Evolutionary conservation across 23 tunicate genomes (phyloP), one percentile per base, ranked within the genome.

Genomic region (Corella eumyota): DNA sequence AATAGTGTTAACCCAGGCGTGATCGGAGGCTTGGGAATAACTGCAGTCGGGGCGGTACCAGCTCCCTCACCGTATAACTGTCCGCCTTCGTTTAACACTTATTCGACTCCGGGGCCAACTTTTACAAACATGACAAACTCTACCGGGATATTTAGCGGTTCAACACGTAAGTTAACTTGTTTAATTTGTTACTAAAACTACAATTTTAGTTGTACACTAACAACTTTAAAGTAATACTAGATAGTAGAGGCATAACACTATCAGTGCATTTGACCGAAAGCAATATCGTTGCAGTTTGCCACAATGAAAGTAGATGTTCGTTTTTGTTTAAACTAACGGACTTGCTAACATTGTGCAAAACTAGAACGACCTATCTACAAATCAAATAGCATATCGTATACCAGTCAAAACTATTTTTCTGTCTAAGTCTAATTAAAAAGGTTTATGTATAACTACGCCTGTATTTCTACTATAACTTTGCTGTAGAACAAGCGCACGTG

Each of bases 241-340:
- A n/a, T n/a, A n/a, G n/a, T n/a, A n/a, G n/a, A n/a, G n/a, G n/a
- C n/a, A n/a, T n/a, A n/a, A n/a, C n/a, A n/a, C n/a, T n/a, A n/a
- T n/a, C n/a, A n/a, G n/a, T n/a, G n/a, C n/a, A n/a, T n/a, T n/a
- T n/a, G n/a, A n/a, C 11, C 15, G 48, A 9, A 40, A 9, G 48
- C 15, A 15, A 9, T 9, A 6, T 66, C 72, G 75, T 59, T 58
- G 7, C 51, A 57, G 74, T 79, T 88, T 37, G 4, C 96, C 96
- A 88, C 96, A 88, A 88, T 88, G 96, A 88, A 88, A 75, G 88
- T 88, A 88, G 96, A 88, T 72, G 96, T 88, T 79, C 77, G 96
- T 78, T 88, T 19, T 45, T 27, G 6, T 30, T 15, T n/a, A n/a
- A 2, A 50, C n/a, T 4, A 73, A 78, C 96, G 88, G 79, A 59